These are phyloP conservation scores for Anseranas semipalmata DNA, from an alignment of 2,113 vertebrate species.

Conservation along the genomic window DNA sequence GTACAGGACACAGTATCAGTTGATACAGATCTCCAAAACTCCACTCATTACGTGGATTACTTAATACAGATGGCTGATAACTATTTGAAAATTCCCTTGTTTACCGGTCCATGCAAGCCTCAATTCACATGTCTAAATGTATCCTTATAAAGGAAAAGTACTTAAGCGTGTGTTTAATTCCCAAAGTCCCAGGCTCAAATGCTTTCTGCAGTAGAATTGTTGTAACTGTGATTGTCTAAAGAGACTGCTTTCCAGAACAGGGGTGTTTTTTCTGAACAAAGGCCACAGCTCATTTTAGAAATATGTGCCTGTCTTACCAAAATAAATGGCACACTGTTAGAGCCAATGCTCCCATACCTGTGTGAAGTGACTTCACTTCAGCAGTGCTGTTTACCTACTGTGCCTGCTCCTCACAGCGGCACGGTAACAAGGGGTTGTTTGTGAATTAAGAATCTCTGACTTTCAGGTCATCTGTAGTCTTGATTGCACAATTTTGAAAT, in stretches of 20 bases:
- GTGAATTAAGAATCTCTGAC: neutral
- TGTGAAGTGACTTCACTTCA: neutral
- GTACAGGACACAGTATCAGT: neutral
- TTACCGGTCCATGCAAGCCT: neutral
- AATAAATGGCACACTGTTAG: neutral
- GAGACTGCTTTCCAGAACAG: slow-evolving; percentile 47
- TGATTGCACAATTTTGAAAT: neutral
- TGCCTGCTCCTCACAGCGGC: neutral
- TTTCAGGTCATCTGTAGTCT: neutral
- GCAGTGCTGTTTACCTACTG: neutral
- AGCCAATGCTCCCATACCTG: neutral
- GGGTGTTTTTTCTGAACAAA: slow-evolving; percentile 29
- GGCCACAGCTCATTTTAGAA: slow-evolving; percentile 38
- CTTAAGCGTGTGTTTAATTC: slow-evolving; percentile 57
- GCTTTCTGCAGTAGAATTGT: neutral
- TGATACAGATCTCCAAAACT: neutral
- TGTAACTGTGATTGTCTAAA: neutral
- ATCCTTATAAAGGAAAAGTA: slow-evolving; percentile 34
- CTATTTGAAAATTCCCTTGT: slow-evolving; percentile 23
- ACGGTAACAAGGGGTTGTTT: neutral
- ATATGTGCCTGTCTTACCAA: neutral
- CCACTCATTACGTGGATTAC: neutral
- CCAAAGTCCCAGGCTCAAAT: slow-evolving; percentile 23
- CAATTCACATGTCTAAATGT: slow-evolving; percentile 1
- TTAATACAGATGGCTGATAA: neutral